phyloP scores from a whole-genome alignment of 1,140 invertebrate species.

The Drosophila ananassae region DNA sequence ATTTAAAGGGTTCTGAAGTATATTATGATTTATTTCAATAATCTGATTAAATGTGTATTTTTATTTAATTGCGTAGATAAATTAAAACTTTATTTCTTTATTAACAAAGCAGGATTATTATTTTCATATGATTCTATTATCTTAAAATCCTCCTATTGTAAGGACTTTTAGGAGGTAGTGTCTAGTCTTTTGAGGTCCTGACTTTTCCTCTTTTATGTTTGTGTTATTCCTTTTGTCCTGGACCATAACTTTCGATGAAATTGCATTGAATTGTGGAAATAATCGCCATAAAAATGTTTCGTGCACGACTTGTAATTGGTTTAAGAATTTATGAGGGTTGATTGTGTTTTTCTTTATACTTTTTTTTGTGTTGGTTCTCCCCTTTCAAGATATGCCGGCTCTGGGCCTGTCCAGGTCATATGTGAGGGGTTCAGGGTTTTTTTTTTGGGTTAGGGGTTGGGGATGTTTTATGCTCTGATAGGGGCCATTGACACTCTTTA shows the following conservation, averaged over 20 bases:
- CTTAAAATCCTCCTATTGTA: constrained; percentile 20
- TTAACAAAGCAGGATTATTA: not conserved
- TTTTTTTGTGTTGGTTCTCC: constrained; percentile 9
- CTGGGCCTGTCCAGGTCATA: constrained; percentile 33
- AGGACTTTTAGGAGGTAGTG: constrained; percentile 23
- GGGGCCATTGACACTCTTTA: constrained; percentile 49
- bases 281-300: constrained; percentile 65
- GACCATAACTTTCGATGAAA: constrained; percentile 52
- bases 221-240: constrained; percentile 48
- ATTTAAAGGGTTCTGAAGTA: not conserved
- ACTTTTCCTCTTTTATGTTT: constrained; percentile 30
- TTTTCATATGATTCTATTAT: not conserved
- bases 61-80: not conserved
- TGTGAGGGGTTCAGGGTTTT: constrained; percentile 7
- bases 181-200: constrained; percentile 29
- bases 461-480: constrained; percentile 35
- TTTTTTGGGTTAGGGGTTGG: constrained; percentile 12
- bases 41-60: not conserved
- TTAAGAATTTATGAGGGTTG: constrained; percentile 63
- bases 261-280: constrained; percentile 64
- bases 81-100: not conserved
- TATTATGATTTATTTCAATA: not conserved
- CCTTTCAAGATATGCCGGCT: constrained; percentile 11
- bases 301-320: constrained; percentile 63
- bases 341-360: constrained; percentile 34